A percentile compares a stretch with the other conserved stretches of the same genome.
Evolutionary conservation across 2,888 invertebrate species (phyloP).

Genomic region (Hirtodrosophila confusa): DNA sequence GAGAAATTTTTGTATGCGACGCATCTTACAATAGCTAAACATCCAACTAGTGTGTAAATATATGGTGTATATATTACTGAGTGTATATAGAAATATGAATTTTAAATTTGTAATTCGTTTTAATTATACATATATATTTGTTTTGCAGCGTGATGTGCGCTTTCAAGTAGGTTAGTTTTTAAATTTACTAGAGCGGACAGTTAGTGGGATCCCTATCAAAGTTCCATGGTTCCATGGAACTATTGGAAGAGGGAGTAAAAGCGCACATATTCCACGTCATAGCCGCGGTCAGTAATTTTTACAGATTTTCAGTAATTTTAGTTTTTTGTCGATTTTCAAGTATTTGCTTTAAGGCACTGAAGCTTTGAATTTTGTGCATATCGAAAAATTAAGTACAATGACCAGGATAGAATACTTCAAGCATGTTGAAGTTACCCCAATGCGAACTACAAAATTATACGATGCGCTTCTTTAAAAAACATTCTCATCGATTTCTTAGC

Average conservation of each 20-base stretch:
- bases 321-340: conserved; percentile 41
- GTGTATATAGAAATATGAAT: conserved; percentile 65
- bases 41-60: conserved; percentile 74
- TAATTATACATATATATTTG: conserved; percentile 1
- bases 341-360: conserved; percentile 82
- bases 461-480: conserved; percentile 55
- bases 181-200: conserved; percentile 30
- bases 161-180: conserved; percentile 23
- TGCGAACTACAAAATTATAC: conserved; percentile 60
- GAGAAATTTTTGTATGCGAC: conserved; percentile 49
- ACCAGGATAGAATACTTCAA: conserved; percentile 23
- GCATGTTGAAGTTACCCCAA: conserved; percentile 20
- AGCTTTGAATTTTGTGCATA: conserved; percentile 81
- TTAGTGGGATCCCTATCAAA: conserved; percentile 9
- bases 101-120: conserved; percentile 61
- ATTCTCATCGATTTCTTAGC: conserved; percentile 46
- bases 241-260: conserved; percentile 19
- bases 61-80: conserved; percentile 59
- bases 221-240: background rate
- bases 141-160: conserved; percentile 58
- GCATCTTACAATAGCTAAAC: conserved; percentile 67
- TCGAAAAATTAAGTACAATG: conserved; percentile 57
- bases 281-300: conserved; percentile 38
- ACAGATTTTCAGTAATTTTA: conserved; percentile 30
- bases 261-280: conserved; percentile 44